Base-by-base conservation (phyloP, 1,140 invertebrate genomes). In the Drosophila busckii region DNA sequence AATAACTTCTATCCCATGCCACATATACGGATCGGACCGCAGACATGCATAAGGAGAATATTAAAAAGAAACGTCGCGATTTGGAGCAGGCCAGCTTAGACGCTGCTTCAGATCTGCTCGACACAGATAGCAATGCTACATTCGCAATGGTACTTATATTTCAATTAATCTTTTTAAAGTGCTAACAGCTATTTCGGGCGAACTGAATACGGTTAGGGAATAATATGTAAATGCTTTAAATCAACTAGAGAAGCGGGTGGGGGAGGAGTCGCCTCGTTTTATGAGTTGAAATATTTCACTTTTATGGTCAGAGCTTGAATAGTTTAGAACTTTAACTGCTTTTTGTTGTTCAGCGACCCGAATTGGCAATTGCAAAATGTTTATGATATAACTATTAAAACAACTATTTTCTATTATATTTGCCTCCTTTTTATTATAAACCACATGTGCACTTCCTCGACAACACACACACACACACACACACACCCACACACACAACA, bases 11-110 rank as follows among this genome's bases (percentile, higher is more conserved):
- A 70, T 49, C 67, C 64, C 75, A 82, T 82, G 69, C 73, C 53
- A 73, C 78, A 85, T 87, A 86, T 86, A 87, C 86, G 85, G 86
- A 87, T 87, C 84, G 86, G 73, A 85, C 86, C 62, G 86, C 86
- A 87, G 86, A 87, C 71, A 93, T 93, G 88, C 94, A 95, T 87
- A 89, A 95, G 49, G 95, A 97, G 88, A 96, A 94, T 75, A 93
- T 96, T 90, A 96, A 96, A 90, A 96, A 96, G 88, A 93, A 94
- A 86, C 91, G 94, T 63, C 90, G 93, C 59, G 94, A 96, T 89
- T 90, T 95, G 89, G 95, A 96, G 87, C 93, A 94, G 66, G 93
- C 93, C 10, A 93, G 93, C 31, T 91, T 96, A 88, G 94, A 96
- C 88, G 93, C 94, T 16, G 91, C 94, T 12, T 93, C 94, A 6